Percentiles rank a stretch among this genome's conserved stretches.
These are phyloP conservation scores for Lordiphosa clarofinis DNA, from an alignment of 1,140 invertebrate species.

Conservation along the genomic window DNA sequence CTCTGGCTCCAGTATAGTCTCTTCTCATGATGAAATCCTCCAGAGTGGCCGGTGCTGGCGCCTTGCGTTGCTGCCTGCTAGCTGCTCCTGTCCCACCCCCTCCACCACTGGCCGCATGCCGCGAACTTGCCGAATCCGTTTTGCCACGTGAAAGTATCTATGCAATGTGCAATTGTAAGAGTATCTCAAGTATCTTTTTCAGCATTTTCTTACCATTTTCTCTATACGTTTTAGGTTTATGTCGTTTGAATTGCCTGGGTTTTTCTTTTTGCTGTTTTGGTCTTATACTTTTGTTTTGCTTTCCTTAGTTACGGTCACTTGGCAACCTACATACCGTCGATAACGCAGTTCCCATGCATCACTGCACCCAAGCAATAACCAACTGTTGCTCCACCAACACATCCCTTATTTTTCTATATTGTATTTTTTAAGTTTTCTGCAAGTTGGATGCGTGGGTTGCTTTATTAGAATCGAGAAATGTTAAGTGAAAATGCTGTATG, in stretches of 20 bases:
- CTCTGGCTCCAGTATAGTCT: conserved; percentile 96
- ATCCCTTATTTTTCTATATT: too few species aligned
- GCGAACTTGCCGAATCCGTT: conserved; percentile 82
- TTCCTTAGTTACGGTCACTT: conserved; percentile 70
- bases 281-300: conserved; percentile 12
- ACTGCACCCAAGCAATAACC: conserved; percentile 23
- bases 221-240: conserved; percentile 7
- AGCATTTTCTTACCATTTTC: conserved; percentile 64
- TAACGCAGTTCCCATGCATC: conserved; percentile 58
- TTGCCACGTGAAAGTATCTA: conserved; percentile 88
- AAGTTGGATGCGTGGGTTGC: too few species aligned
- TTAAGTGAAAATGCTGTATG: too few species aligned
- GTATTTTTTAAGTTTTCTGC: too few species aligned
- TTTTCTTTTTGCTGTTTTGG: conserved; percentile 9
- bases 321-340: conserved; percentile 64
- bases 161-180: conserved; percentile 5
- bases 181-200: conserved; percentile 33
- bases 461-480: too few species aligned
- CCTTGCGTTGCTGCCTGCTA: conserved; percentile 56
- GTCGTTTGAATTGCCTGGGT: background rate
- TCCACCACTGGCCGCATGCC: conserved; percentile 68
- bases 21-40: conserved; percentile 93
- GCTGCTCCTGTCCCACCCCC: conserved; percentile 38
- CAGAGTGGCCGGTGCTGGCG: conserved; percentile 86
- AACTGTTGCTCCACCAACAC: conserved; percentile 23